Evolutionary conservation across 2,888 invertebrate species (phyloP).

Genomic region (Epinotia ramella): DNA sequence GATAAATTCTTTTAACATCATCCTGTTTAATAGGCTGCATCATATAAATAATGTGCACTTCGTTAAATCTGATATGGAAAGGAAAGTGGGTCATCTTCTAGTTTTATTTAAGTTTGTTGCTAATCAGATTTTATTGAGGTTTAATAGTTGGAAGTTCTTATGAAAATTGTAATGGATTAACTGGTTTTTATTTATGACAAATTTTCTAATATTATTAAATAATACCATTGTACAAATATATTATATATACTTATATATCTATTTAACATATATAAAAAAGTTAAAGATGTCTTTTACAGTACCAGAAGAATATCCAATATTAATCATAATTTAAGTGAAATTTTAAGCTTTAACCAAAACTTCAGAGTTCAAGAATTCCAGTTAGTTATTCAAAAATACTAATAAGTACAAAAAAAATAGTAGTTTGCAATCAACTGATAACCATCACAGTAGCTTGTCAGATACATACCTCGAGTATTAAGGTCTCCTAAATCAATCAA

Average conservation of each 20-base stretch:
- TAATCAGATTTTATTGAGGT: not conserved
- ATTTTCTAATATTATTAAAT: not conserved
- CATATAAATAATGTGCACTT: constrained; percentile 27
- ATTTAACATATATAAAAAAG: no score
- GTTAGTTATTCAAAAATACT: no score
- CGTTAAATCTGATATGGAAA: constrained; percentile 18
- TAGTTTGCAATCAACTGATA: no score
- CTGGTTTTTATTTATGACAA: not conserved
- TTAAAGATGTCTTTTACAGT: no score
- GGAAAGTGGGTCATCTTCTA: constrained; percentile 24
- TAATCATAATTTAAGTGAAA: no score
- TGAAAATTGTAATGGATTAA: not conserved
- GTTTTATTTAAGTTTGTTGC: constrained; percentile 49
- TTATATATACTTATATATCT: no score
- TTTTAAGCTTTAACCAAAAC: not conserved
- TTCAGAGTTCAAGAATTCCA: not conserved
- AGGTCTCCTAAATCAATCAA: no score
- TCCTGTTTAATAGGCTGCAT: constrained; percentile 16
- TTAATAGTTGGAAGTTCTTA: not conserved
- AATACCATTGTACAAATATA: not conserved
- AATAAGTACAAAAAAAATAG: no score
- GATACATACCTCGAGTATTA: no score
- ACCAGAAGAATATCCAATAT: no score
- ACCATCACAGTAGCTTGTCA: no score
- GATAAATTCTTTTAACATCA: constrained; percentile 25